A percentile compares a stretch with the other conserved stretches of the same genome.
phyloP scores from a whole-genome alignment of 2,888 invertebrate species.

The Drosophila aldrichi region DNA sequence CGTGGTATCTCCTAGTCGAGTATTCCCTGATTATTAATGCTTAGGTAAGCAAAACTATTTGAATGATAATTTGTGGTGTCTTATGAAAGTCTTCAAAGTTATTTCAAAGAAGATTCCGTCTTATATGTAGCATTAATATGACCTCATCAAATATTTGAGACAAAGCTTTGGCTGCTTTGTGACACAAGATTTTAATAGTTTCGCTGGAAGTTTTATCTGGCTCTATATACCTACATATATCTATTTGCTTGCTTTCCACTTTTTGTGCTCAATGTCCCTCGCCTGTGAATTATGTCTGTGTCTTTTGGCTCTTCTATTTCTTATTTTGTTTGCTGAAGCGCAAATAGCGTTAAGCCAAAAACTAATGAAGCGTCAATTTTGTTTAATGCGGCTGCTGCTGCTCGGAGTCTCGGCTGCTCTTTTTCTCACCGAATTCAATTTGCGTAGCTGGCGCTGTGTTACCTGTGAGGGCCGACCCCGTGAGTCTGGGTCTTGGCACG shows the following conservation, averaged over 20 bases:
- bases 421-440: conserved; percentile 74
- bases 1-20: not conserved
- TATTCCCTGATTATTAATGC: not conserved
- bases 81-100: not conserved
- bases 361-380: conserved; percentile 68
- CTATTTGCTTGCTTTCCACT: not conserved
- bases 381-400: conserved; percentile 21
- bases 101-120: no score
- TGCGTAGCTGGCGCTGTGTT: conserved; percentile 51
- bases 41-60: not conserved
- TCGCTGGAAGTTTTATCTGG: not conserved
- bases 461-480: conserved; percentile 18
- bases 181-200: not conserved
- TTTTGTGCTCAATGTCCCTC: not conserved
- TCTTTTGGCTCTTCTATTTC: not conserved
- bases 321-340: conserved; percentile 28
- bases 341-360: conserved; percentile 44
- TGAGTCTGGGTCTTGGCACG: conserved; percentile 56
- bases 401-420: conserved; percentile 10
- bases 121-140: not conserved
- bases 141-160: not conserved
- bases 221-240: not conserved
- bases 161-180: no score
- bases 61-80: not conserved
- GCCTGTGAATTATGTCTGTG: conserved; percentile 1